phyloP scores from a whole-genome alignment of 1,140 invertebrate species.

The Zaprionus africanus region DNA sequence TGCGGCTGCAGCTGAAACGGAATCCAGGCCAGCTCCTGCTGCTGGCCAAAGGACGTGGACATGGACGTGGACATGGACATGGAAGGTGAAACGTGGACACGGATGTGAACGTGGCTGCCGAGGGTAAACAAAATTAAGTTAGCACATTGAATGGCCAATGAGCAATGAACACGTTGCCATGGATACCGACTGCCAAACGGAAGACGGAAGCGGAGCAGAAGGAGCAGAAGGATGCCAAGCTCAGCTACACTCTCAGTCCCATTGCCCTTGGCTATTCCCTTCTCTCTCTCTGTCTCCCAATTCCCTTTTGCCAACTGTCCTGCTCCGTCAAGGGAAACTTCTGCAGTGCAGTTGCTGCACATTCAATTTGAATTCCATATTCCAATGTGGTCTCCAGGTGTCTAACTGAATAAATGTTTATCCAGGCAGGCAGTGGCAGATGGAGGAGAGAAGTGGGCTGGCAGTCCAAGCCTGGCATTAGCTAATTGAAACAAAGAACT shows the following conservation, averaged over 20 bases:
- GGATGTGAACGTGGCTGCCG: constrained; percentile 10
- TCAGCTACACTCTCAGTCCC: background rate
- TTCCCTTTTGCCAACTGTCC: background rate
- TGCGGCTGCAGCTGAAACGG: constrained; percentile 22
- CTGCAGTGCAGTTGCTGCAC: background rate
- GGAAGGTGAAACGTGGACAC: background rate
- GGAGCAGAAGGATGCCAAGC: background rate
- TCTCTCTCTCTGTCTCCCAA: background rate
- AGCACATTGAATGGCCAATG: constrained; percentile 59
- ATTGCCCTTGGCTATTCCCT: too few relatives aligned
- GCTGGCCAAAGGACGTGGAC: background rate
- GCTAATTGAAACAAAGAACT: constrained; percentile 22
- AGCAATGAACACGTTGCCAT: constrained; percentile 39
- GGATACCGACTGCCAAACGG: constrained; percentile 5
- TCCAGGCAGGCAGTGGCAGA: background rate
- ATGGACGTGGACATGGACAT: background rate
- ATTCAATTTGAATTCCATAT: constrained; percentile 32
- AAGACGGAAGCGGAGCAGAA: background rate
- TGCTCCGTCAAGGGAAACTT: background rate
- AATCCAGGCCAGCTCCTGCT: background rate
- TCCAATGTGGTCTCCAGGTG: constrained; percentile 11
- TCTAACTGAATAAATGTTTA: constrained; percentile 20
- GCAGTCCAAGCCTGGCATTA: background rate
- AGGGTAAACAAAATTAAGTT: constrained; percentile 65
- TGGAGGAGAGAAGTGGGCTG: background rate